phyloP scores from a whole-genome alignment of 2,113 vertebrate species.

The Triplophysa dalaica region DNA sequence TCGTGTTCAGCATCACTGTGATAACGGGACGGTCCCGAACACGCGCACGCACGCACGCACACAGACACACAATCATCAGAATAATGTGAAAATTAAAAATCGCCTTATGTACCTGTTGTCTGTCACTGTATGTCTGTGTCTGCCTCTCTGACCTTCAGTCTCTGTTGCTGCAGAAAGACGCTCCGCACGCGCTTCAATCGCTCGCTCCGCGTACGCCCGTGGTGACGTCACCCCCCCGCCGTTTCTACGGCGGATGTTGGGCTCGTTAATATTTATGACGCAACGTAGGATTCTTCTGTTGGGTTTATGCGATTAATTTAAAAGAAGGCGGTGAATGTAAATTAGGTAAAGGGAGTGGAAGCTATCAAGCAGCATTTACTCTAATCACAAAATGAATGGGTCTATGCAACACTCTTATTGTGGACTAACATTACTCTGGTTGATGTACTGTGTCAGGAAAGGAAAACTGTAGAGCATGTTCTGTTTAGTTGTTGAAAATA shows the following conservation, averaged over 20 bases:
- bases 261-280: not conserved
- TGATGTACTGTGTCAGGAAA: too few species aligned
- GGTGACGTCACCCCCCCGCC: slow-evolving; percentile 11
- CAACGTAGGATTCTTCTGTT: not conserved
- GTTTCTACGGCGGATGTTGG: not conserved
- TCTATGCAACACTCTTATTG: too few species aligned
- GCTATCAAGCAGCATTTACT: too few species aligned
- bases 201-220: not conserved
- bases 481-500: too few species aligned
- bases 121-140: not conserved
- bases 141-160: slow-evolving; percentile 29
- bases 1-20: not conserved
- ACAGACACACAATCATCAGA: not conserved
- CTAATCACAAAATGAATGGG: too few species aligned
- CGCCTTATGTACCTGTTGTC: not conserved
- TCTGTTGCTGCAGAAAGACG: slow-evolving; percentile 26
- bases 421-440: too few species aligned
- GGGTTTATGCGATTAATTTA: not conserved
- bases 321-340: not conserved
- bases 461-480: too few species aligned
- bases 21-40: not conserved
- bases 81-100: not conserved
- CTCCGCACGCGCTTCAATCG: slow-evolving; percentile 26
- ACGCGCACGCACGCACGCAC: too few species aligned
- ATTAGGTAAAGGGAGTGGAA: too few species aligned